Evolutionary conservation across 64 coral and sea anemone species (phyloP).

Genomic region (Catalaphyllia jardinei): DNA sequence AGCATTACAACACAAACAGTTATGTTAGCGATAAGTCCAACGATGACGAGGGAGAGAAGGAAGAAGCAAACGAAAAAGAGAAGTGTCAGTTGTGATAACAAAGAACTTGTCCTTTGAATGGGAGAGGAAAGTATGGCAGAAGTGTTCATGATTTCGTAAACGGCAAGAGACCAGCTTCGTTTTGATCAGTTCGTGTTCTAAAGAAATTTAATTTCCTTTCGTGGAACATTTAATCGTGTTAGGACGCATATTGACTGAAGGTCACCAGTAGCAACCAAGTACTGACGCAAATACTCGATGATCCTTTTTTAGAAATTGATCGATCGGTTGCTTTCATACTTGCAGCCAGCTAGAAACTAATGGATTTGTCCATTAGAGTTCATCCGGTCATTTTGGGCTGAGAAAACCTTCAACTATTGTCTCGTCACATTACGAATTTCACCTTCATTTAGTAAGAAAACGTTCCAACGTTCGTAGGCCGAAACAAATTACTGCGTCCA

Average conservation of each 20-base stretch:
- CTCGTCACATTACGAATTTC: no score
- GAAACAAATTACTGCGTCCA: no score
- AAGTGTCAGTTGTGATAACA: neutral
- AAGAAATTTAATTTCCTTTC: neutral
- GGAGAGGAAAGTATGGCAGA: no score
- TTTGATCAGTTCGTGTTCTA: neutral
- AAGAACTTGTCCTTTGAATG: neutral
- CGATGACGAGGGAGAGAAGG: neutral
- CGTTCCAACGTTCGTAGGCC: no score
- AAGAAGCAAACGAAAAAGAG: neutral
- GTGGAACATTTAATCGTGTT: neutral
- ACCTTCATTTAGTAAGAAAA: no score
- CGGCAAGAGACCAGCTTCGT: neutral
- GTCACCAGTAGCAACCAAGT: neutral
- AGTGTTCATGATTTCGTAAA: neutral
- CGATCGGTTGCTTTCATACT: neutral
- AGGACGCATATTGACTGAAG: neutral
- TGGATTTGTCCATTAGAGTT: no score
- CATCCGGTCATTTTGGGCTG: no score
- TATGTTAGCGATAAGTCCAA: conserved; percentile 25
- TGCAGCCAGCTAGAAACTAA: neutral
- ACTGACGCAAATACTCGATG: neutral
- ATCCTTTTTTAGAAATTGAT: neutral
- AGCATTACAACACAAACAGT: conserved; percentile 44
- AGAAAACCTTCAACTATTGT: no score